Percentiles rank a stretch among this genome's conserved stretches.
Evolutionary conservation across 2,113 vertebrate genomes (phyloP).

Genomic region (Prunella himalayana): DNA sequence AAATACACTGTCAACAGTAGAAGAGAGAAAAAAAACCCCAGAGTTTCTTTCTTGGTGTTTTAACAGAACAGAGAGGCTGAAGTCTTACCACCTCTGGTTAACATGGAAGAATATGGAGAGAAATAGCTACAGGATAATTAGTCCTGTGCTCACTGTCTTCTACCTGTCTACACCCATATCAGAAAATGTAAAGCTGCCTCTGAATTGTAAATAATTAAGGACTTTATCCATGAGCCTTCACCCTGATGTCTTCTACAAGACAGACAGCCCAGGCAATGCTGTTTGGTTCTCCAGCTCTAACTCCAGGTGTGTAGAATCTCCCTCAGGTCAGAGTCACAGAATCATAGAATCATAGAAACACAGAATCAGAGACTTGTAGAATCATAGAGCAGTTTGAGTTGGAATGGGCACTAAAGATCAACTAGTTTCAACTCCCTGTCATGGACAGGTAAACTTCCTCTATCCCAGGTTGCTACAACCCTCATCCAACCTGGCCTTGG

Average conservation of each 20-base stretch:
- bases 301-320: background rate
- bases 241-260: background rate
- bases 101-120: background rate
- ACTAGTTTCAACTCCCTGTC: background rate
- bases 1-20: background rate
- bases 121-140: background rate
- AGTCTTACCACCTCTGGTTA: background rate
- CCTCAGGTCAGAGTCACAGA: background rate
- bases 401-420: background rate
- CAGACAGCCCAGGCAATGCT: background rate
- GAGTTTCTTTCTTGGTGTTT: background rate
- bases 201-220: background rate
- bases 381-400: background rate
- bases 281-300: background rate
- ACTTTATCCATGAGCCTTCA: background rate
- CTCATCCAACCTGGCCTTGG: rapidly evolving
- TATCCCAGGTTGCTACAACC: background rate
- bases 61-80: background rate
- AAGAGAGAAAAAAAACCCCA: background rate
- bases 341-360: background rate
- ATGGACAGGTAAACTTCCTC: rapidly evolving
- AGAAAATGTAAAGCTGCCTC: background rate
- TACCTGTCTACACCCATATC: rapidly evolving
- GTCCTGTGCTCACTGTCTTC: background rate
- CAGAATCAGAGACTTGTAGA: background rate